Evolutionary conservation across 2,888 invertebrate genomes (phyloP), one percentile per base, ranked within the genome.

Genomic region (Ophioninae sp.): DNA sequence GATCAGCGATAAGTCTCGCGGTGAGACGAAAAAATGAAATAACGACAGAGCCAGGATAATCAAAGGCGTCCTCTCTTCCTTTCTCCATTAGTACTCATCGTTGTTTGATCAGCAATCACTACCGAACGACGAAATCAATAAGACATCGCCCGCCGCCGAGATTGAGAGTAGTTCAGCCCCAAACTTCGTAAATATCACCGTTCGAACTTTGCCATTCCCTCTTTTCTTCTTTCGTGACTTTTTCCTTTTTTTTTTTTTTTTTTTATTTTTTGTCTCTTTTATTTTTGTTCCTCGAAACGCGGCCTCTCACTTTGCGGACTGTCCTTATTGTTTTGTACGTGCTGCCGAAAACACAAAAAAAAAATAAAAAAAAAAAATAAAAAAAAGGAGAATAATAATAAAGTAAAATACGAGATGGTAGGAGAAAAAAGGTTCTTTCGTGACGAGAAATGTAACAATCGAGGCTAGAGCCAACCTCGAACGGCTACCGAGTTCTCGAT

Each of bases 101-200:
- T 37, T 75, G 56, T 82, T 82, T 78, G 61, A 82, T 82, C 73
- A 78, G 68, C 78, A 82, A 73, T 78, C 77, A 73, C 68, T 23
- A 56, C 56, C 68, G 20, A 64, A 65, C 23, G 73, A 64, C 62
- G 68, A 68, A 80, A 79, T 64, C 62, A 61, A 64, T 50, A 13
- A 64, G 64, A 30, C 44, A 64, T 61, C 64, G 17, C 17, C 59
- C 20, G 41, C 2, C 21, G 7, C 7, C 56, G 56, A 50, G 76
- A 65, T 72, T 67, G 13, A 23, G 69, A 80, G 17, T 50, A 37
- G 65, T 67, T 75, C 50, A n/a, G n/a, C 41, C 6, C 50, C 50
- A 39, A 76, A 67, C 70, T 72, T 44, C 56, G 61, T 20, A 62
- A 61, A 21, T 56, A 20, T n/a, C 37, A 10, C 20, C 37, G 17